Evolutionary conservation across 2,888 invertebrate genomes (phyloP), one percentile per base, ranked within the genome.

Genomic region (Sarcophaga subvicina): DNA sequence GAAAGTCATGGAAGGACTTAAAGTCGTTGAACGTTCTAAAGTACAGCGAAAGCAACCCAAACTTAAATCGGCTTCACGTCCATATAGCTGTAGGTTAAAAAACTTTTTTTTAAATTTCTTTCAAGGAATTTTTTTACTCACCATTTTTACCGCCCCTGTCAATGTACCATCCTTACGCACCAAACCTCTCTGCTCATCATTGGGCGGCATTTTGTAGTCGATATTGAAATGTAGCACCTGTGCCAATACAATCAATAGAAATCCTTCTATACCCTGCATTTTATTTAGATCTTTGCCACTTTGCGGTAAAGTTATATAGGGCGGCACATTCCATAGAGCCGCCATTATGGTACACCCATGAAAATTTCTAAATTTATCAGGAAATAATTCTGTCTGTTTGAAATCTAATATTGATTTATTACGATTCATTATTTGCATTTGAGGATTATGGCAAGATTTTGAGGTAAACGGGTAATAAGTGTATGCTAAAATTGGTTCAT

Each of bases 1-100:
- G 59, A 87, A 89, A 27, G 76, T 88, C 0, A 25, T 14, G 0
- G 90, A 88, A 1, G 89, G 71, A 66, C 80, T 90, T 3, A 89
- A 76, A 0, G 69, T 64, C 0, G 85, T 87, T 5, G 89, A 88
- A 14, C 90, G 88, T 8, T 88, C 78, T 10, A 80, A 64, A 10
- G 89, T 89, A 27, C 85, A 88, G 70, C 89, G 79, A 88, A 89
- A 89, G 17, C 85, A 89, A 27, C 90, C 90, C 54, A 89, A 66
- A 76, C 90, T 90, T 2, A 90, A 63, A 37, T 90, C 89, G 2
- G 89, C 89, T 11, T 14, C 10, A 6, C 87, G 89, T 0, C 88
- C 80, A 47, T 85, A 64, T n/a, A 90, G 83, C 90, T 90, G 63
- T 4, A 67, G 6, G 8, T 10, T 22, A 79, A 45, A 67, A 22